phyloP scores from a whole-genome alignment of 30 jellyfish, hydroid and myxozoan genomes.

The Pelagia noctiluca region DNA sequence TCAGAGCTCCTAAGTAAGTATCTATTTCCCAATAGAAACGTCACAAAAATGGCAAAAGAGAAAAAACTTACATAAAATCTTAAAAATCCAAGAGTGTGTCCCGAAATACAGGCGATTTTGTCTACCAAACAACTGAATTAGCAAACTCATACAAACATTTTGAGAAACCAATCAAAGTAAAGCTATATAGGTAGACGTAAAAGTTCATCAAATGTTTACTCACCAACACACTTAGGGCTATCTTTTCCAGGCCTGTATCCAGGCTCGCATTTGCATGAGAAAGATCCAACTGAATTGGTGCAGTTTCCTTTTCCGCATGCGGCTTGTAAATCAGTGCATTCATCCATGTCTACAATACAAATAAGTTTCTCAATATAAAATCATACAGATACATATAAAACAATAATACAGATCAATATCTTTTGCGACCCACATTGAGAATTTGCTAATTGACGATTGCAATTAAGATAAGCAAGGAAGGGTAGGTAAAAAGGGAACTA shows the following conservation, averaged over 20 bases:
- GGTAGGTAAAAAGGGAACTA: too few species aligned
- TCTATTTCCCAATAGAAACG: too few species aligned
- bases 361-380: background rate
- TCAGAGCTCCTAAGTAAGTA: too few species aligned
- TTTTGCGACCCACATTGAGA: background rate
- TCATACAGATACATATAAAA: background rate
- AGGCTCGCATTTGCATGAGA: conserved; percentile 77
- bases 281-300: conserved; percentile 90
- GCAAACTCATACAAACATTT: too few species aligned
- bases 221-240: conserved; percentile 93
- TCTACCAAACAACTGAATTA: too few species aligned
- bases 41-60: background rate
- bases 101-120: too few species aligned
- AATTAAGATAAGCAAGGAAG: too few species aligned
- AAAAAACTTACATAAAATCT: too few species aligned
- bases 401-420: background rate
- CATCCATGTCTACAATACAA: conserved; percentile 69
- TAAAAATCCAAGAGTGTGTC: background rate
- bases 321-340: conserved; percentile 67
- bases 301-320: conserved; percentile 94
- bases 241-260: conserved; percentile 83
- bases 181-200: too few species aligned
- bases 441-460: background rate
- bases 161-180: too few species aligned
- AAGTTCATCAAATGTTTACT: too few species aligned